Conservation (phyloP, 2,797 vertebrate species). For the Cynopterus sphinx region DNA sequence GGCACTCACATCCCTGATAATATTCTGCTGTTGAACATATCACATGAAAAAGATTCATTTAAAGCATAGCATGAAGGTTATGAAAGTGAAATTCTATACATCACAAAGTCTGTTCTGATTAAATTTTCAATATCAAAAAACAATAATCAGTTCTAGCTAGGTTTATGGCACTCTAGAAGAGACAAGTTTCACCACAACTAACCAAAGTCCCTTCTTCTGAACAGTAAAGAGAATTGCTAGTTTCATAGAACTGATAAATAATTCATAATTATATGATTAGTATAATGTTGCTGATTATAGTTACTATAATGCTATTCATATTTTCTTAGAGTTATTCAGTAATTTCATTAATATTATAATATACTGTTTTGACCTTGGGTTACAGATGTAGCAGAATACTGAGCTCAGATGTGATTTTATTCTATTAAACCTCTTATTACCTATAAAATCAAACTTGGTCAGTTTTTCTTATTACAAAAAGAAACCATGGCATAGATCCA, state of each 20-base stretch:
- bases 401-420: background rate
- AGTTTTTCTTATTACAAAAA: background rate
- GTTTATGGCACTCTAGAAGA: slow-evolving; percentile 38
- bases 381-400: slow-evolving; percentile 27
- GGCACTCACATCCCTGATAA: slow-evolving; percentile 13
- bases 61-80: slow-evolving; percentile 54
- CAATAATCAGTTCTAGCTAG: background rate
- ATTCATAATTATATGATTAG: slow-evolving; percentile 71
- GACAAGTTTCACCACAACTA: slow-evolving; percentile 36
- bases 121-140: slow-evolving; percentile 53
- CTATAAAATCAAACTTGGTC: background rate
- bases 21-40: slow-evolving; percentile 30
- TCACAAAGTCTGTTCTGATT: slow-evolving; percentile 31
- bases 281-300: slow-evolving; percentile 49
- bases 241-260: slow-evolving; percentile 63
- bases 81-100: slow-evolving; percentile 56
- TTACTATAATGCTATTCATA: slow-evolving; percentile 63
- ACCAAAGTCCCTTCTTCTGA: slow-evolving; percentile 60
- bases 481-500: background rate
- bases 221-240: slow-evolving; percentile 53
- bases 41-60: slow-evolving; percentile 52
- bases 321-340: slow-evolving; percentile 66
- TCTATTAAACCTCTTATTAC: slow-evolving; percentile 46
- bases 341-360: slow-evolving; percentile 61
- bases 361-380: slow-evolving; percentile 62